These are phyloP conservation scores for Rhabdophis nuchalis DNA, from an alignment of 2,797 vertebrate species.

Conservation along the genomic window DNA sequence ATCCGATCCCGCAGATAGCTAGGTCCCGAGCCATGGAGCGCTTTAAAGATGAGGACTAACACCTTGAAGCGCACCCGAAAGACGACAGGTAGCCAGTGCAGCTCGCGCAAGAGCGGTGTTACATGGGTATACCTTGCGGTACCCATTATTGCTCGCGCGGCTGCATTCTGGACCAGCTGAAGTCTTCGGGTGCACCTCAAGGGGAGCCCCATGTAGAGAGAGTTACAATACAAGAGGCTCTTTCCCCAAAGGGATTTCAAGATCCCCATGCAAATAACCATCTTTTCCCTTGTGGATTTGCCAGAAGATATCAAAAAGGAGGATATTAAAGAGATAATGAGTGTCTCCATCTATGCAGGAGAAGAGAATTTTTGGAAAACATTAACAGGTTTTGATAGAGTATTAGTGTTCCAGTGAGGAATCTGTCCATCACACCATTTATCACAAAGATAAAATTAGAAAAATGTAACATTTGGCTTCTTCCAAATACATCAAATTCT, in stretches of 20 bases:
- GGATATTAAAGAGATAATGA: not conserved
- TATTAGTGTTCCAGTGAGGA: not conserved
- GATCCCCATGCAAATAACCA: not conserved
- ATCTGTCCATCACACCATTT: not conserved
- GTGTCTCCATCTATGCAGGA: not conserved
- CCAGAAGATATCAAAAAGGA: not conserved
- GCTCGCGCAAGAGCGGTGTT: no score
- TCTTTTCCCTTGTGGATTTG: not conserved
- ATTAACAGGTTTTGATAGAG: not conserved
- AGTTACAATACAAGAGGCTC: not conserved
- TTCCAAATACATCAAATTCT: not conserved
- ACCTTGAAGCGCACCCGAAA: no score
- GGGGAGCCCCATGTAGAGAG: no score
- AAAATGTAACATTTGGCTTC: not conserved
- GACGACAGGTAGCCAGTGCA: no score
- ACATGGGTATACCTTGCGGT: no score
- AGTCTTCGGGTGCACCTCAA: no score
- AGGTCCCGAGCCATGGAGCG: no score
- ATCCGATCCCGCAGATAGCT: no score
- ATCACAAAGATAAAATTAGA: not conserved
- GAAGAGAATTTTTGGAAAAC: not conserved
- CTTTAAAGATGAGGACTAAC: no score
- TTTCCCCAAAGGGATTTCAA: not conserved
- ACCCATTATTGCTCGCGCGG: no score
- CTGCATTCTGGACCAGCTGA: no score